phyloP scores from a whole-genome alignment of 1,140 invertebrate species.

The Drosophila jambulina region DNA sequence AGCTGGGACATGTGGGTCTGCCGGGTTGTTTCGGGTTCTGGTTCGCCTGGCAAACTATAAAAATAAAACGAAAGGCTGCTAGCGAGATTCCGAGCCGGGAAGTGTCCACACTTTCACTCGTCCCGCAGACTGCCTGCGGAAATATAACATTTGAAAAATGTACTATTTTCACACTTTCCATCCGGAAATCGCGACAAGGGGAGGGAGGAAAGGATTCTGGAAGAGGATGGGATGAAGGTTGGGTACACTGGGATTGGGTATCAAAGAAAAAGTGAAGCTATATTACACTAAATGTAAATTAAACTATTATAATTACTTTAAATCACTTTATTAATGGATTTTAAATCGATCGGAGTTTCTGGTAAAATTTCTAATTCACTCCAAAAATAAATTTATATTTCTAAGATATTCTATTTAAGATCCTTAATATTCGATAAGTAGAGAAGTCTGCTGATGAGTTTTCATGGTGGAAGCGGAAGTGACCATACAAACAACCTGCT shows the following conservation, averaged over 20 bases:
- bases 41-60: slow-evolving; percentile 67
- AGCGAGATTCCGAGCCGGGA: slow-evolving; percentile 30
- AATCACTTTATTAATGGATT: background rate
- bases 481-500: background rate
- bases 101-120: slow-evolving; percentile 65
- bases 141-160: slow-evolving; percentile 83
- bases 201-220: background rate
- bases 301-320: background rate
- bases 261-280: background rate
- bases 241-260: slow-evolving; percentile 1
- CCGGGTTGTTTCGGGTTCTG: slow-evolving; percentile 32
- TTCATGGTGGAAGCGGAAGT: background rate
- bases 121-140: slow-evolving; percentile 61
- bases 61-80: slow-evolving; percentile 51
- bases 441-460: background rate
- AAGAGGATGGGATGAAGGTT: background rate
- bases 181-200: slow-evolving; percentile 19
- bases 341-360: no score
- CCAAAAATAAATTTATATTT: background rate
- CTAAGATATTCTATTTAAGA: background rate
- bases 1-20: slow-evolving; percentile 4
- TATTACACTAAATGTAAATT: background rate
- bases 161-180: slow-evolving; percentile 72
- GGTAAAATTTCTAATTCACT: no score
- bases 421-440: background rate